phyloP scores from a whole-genome alignment of 2,797 vertebrate species.

The Gobio occitaniae region DNA sequence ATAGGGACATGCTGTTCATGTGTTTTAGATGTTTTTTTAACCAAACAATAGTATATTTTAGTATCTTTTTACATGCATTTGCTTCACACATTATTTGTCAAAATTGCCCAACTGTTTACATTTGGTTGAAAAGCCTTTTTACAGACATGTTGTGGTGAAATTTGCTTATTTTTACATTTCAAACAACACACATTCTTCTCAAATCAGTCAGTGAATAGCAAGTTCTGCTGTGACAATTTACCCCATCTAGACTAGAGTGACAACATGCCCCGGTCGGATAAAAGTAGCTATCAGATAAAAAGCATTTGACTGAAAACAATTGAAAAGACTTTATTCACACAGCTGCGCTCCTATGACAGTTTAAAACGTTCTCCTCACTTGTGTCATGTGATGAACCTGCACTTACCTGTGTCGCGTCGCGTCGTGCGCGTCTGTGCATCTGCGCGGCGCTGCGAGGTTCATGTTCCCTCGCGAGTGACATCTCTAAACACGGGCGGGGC shows the following conservation, averaged over 20 bases:
- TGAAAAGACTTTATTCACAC: background rate
- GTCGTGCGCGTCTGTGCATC: background rate
- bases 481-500: background rate
- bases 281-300: background rate
- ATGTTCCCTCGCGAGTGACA: background rate
- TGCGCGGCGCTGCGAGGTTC: background rate
- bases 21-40: background rate
- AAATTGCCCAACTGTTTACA: background rate
- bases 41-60: background rate
- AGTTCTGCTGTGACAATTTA: background rate
- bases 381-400: background rate
- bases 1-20: background rate
- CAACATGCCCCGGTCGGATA: background rate
- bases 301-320: background rate
- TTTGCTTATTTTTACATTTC: background rate
- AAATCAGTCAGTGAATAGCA: background rate
- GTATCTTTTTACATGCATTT: background rate
- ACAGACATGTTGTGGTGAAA: background rate
- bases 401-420: conserved; percentile 10
- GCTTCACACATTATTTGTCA: background rate
- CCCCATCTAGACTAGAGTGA: background rate
- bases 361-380: background rate
- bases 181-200: background rate
- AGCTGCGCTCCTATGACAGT: background rate
- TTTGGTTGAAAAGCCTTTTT: no score